phyloP scores from a whole-genome alignment of 2,888 invertebrate genomes.

The Pediacus dermestoides region DNA sequence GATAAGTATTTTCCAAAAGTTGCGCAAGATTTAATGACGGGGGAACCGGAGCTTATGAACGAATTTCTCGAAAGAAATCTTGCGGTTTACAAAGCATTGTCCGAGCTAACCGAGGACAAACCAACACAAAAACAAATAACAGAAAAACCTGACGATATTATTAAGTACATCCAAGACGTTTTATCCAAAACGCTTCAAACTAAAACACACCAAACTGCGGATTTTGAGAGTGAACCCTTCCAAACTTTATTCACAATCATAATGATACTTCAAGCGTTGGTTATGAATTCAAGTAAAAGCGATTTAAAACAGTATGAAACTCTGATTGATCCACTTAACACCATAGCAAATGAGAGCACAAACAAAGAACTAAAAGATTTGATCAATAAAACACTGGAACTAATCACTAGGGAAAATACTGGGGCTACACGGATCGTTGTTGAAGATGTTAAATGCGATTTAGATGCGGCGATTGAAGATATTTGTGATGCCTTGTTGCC shows the following conservation, averaged over 20 bases:
- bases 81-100: slow-evolving; percentile 52
- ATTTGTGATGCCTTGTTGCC: slow-evolving; percentile 70
- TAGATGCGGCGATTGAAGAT: slow-evolving; percentile 63
- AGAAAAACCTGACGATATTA: slow-evolving; percentile 49
- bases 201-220: slow-evolving; percentile 28
- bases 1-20: slow-evolving; percentile 37
- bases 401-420: slow-evolving; percentile 14
- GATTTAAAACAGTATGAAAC: slow-evolving; percentile 39
- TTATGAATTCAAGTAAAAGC: slow-evolving; percentile 34
- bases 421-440: slow-evolving; percentile 12
- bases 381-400: slow-evolving; percentile 30
- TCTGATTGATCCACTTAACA: slow-evolving; percentile 37
- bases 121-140: slow-evolving; percentile 50
- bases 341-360: slow-evolving; percentile 31
- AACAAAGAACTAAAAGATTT: slow-evolving; percentile 37
- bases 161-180: slow-evolving; percentile 53
- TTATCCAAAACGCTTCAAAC: slow-evolving; percentile 36
- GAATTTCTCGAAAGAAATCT: slow-evolving; percentile 47
- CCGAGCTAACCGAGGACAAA: slow-evolving; percentile 52
- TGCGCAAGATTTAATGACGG: slow-evolving; percentile 43
- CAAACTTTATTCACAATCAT: slow-evolving; percentile 40
- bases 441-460: slow-evolving; percentile 46
- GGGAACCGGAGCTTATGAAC: slow-evolving; percentile 47
- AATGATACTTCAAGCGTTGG: slow-evolving; percentile 45
- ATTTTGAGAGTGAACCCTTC: slow-evolving; percentile 36